Percentiles rank a stretch among this genome's conserved stretches.
Conservation (phyloP, 2,113 vertebrate species). For the Myotis brandtii region DNA sequence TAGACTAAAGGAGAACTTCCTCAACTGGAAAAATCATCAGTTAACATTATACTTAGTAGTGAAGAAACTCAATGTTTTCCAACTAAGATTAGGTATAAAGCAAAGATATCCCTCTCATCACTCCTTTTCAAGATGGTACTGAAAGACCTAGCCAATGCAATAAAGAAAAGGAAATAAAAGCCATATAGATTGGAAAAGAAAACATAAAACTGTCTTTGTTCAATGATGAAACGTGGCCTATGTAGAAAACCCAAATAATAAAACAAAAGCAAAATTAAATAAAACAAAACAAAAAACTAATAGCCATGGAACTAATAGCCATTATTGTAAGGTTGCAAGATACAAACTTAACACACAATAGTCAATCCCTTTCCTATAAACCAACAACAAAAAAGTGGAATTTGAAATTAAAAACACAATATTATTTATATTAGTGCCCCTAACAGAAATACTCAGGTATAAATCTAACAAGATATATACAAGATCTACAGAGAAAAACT, state of each 20-base stretch:
- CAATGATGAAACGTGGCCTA: not conserved
- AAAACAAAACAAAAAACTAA: not conserved
- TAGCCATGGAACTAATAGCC: not conserved
- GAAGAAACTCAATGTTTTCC: not conserved
- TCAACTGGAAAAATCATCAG: not conserved
- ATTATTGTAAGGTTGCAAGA: not conserved
- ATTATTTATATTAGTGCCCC: not conserved
- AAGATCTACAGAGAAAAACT: not conserved
- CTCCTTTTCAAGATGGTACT: not conserved
- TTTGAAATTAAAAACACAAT: not conserved
- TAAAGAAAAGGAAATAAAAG: not conserved
- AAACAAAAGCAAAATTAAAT: not conserved
- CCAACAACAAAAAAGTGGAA: not conserved
- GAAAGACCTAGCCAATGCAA: not conserved
- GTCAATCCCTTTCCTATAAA: not conserved
- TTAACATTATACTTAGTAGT: not conserved
- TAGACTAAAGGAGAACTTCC: not conserved
- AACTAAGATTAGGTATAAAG: not conserved
- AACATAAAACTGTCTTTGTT: not conserved
- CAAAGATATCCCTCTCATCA: not conserved
- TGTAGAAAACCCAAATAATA: not conserved
- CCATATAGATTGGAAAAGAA: not conserved
- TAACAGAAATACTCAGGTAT: not conserved
- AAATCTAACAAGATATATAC: slow-evolving; percentile 19
- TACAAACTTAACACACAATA: not conserved